Base-by-base conservation (phyloP, 2,888 invertebrate species). In the Andrena haemorrhoa region DNA sequence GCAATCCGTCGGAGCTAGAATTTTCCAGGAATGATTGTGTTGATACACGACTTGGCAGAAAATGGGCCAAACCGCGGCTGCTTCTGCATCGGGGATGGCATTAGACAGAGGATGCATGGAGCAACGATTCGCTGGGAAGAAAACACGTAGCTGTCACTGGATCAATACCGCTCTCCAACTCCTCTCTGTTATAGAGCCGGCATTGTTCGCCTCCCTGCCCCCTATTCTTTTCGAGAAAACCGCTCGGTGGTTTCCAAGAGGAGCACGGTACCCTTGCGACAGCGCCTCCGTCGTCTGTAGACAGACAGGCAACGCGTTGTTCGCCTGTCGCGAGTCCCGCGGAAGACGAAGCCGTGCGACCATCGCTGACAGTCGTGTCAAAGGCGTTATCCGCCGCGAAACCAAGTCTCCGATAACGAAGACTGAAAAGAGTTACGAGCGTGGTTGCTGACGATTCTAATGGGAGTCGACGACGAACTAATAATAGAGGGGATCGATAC, bases 401-500 rank as follows among this genome's bases (percentile, higher is more conserved):
- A 74, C 73, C 64, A 56, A 56, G 26, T 26, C 23, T 29, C 69
- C 65, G 72, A 75, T 82, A 82, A 82, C 83, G 72, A 83, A 69
- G 75, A 61, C 72, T 69, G 79, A 83, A 83, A 84, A 79, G 84
- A 85, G 63, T 75, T 78, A 75, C 47, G 69, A 80, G 84, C 83
- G 56, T 10, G 66, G 82, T 78, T 86, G 82, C 88, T 79, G 88
- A 86, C 88, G 76, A 88, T 88, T 88, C 85, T 83, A 90, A 88
- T 79, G 86, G 88, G 88, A 90, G 88, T 87, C 87, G 90, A 71
- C 83, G 85, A 83, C 83, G 88, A 84, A 90, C 91, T 92, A 92
- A 91, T 92, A 92, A 92, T 92, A 92, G 92, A 87, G 85, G 89
- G 87, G 91, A 92, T 92, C 92, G 89, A 92, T 91, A 86, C 79